A percentile compares a stretch with the other conserved stretches of the same genome.
These are phyloP conservation scores for Brachystomella parvula DNA, from an alignment of 1,140 invertebrate species.

Conservation along the genomic window DNA sequence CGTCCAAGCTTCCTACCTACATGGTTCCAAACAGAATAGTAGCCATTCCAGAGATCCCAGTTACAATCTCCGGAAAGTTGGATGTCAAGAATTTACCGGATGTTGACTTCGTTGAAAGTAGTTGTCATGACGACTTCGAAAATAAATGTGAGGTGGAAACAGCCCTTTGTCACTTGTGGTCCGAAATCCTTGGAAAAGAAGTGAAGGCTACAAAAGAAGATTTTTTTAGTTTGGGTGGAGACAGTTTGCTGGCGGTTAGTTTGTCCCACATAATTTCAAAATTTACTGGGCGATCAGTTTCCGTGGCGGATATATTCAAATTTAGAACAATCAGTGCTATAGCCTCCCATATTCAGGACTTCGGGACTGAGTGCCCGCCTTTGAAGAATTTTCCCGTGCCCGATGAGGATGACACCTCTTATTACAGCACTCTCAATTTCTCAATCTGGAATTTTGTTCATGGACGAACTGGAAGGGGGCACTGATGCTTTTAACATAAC, in stretches of 20 bases:
- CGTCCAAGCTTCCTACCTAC: conserved; percentile 6
- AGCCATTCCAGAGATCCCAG: background rate
- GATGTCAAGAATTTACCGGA: background rate
- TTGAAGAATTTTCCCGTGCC: background rate
- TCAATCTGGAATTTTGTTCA: background rate
- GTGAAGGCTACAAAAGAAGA: conserved; percentile 5
- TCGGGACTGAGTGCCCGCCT: background rate
- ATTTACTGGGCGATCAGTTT: background rate
- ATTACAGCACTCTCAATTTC: background rate
- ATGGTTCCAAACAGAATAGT: background rate
- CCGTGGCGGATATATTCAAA: background rate
- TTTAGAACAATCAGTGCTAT: background rate
- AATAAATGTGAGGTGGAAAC: background rate
- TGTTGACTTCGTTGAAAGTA: background rate
- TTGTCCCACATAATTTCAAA: background rate
- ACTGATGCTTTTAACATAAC: background rate
- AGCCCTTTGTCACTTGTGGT: background rate
- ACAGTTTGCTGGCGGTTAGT: background rate
- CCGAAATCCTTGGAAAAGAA: background rate
- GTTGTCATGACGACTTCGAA: background rate
- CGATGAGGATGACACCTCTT: background rate
- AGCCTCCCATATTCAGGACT: background rate
- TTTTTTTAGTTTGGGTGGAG: conserved; percentile 8
- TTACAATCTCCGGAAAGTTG: background rate
- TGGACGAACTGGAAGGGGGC: background rate